Base-by-base conservation (phyloP, 2,797 vertebrate species). In the Tokudaia muenninki region DNA sequence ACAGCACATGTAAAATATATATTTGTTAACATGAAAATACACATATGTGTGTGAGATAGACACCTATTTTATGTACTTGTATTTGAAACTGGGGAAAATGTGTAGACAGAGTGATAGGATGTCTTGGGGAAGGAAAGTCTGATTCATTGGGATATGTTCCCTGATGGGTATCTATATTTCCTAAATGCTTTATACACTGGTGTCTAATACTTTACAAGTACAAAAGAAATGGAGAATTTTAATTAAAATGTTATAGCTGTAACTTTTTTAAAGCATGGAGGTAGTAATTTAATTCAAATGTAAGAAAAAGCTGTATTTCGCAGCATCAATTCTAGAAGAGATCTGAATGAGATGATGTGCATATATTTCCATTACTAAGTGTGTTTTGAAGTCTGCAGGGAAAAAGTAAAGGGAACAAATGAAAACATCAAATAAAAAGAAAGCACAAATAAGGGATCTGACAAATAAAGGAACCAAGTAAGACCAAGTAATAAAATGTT, bases 371-470 rank as follows among this genome's bases (percentile, higher is more conserved):
- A n/a, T 5, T 6, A 65, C 26, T 59, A 57, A 59, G 29, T 34
- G 1, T 4, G 3, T 83, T 95, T 87, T 59, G 8, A 95, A 63
- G 47, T 70, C 11, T 65, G 0, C 24, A 65, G 91, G 31, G 17
- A 79, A 77, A 78, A 93, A 94, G 19, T 3, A 87, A 67, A 94
- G 67, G 75, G 83, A 92, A 80, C 50, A 74, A 87, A 87, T 52
- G 44, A n/a, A 83, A 81, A 22, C 6, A 72, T 50, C 34, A 13
- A 86, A 86, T 44, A 29, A 19, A 67, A 61, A 82, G 3, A 37
- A 74, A 31, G 55, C 10, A 52, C 14, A 3, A 65, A 50, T 55
- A 47, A 52, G 19, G 0, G 0, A 17, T 77, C 26, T 82, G 34
- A 55, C 13, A 47, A 87, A n/a, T 14, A 29, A 90, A 83, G 4